phyloP scores from a whole-genome alignment of 2,113 vertebrate genomes.

The Calidris pugnax region DNA sequence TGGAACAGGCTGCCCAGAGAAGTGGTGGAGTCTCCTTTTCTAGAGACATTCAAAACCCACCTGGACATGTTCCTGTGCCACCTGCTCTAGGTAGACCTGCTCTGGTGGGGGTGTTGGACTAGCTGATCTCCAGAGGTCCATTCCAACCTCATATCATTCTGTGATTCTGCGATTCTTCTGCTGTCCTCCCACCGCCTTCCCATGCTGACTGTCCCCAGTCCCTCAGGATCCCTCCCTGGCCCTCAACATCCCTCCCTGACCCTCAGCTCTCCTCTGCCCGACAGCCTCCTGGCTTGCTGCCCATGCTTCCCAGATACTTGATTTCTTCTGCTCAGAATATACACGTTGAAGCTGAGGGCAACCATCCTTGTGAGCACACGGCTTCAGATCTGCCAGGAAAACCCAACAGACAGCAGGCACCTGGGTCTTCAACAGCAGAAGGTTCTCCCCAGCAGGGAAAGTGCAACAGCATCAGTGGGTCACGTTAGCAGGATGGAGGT shows the following conservation, averaged over 20 bases:
- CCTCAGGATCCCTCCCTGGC: too few species aligned
- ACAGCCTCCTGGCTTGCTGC: not conserved
- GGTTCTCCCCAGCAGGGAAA: not conserved
- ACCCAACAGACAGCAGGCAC: not conserved
- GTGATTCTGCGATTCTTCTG: too few species aligned
- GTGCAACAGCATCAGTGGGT: not conserved
- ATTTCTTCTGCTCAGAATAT: not conserved
- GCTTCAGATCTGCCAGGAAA: not conserved
- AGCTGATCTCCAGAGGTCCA: too few species aligned
- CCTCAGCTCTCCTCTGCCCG: not conserved
- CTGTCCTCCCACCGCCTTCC: not conserved
- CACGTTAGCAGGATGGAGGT: not conserved
- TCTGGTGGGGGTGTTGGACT: too few species aligned
- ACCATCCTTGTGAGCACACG: fast-evolving
- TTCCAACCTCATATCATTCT: too few species aligned
- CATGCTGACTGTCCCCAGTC: not conserved
- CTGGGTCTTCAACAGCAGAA: not conserved
- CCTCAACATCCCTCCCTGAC: too few species aligned
- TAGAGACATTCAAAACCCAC: too few species aligned
- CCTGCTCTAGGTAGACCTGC: too few species aligned
- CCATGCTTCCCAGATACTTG: not conserved
- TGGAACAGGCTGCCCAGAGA: too few species aligned
- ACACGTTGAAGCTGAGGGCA: fast-evolving
- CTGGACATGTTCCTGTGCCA: too few species aligned
- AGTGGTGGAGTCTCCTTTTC: too few species aligned